Evolutionary conservation across 2,113 vertebrate species (phyloP).

Genomic region (Calypte anna): DNA sequence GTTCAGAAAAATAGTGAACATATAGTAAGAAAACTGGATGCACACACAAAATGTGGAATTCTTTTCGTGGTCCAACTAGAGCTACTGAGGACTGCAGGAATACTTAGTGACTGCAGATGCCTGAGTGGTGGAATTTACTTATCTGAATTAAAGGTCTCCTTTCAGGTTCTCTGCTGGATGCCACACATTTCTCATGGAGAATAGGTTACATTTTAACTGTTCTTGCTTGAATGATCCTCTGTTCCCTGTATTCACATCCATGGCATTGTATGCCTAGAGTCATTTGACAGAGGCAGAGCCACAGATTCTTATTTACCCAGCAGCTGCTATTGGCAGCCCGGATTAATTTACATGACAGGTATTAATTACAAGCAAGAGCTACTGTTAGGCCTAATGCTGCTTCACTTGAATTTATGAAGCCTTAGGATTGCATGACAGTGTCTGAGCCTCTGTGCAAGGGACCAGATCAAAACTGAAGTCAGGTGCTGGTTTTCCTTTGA

Average conservation of each 20-base stretch:
- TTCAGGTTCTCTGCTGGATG: neutral
- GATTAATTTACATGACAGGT: slow-evolving; percentile 46
- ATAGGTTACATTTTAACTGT: neutral
- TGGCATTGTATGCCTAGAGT: neutral
- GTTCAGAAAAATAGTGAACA: neutral
- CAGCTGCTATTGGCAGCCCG: slow-evolving; percentile 5
- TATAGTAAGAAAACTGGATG: neutral
- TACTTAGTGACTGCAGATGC: neutral
- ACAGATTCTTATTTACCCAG: slow-evolving; percentile 67
- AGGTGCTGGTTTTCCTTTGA: neutral
- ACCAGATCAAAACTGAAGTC: neutral
- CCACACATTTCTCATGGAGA: neutral
- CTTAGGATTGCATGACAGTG: neutral
- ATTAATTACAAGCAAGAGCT: slow-evolving; percentile 60
- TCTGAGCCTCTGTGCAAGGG: neutral
- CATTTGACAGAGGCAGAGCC: neutral
- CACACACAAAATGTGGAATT: neutral
- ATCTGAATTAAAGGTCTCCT: neutral
- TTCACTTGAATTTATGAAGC: slow-evolving; percentile 1
- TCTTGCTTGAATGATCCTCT: neutral
- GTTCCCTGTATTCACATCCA: neutral
- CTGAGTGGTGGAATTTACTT: neutral
- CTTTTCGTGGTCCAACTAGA: neutral
- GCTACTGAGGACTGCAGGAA: neutral
- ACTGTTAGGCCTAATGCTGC: neutral